Base-by-base conservation (phyloP, 1,140 invertebrate species). In the Himalopsyche phryganea region DNA sequence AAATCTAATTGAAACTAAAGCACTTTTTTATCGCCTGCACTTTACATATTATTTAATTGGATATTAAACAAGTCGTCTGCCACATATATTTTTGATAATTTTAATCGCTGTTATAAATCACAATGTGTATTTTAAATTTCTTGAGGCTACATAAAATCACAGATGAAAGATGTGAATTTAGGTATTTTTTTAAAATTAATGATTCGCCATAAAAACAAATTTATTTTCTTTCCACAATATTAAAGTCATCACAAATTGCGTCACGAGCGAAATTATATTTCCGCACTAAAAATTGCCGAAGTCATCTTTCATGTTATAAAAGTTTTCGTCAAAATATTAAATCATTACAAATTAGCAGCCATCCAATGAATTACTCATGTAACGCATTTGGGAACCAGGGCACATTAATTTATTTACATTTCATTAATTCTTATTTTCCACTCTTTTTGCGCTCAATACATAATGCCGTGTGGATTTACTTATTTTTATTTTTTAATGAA, bases 271-370 rank as follows among this genome's bases (percentile, higher is more conserved):
- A 3, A 28, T 19, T 15, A 17, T 45, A 50, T 40, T 23, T 57
- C 54, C 54, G 54, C 48, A 18, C 40, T 2, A 28, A 44, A 20
- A 44, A 19, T 44, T 32, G 15, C 35, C 9, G 46, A 19, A 28
- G 18, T 23, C 40, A 50, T 57, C 38, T 45, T 19, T 57, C 54
- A 49, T 42, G 15, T 41, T 19, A 41, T 57, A 57, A 57, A 57
- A 32, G 35, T 57, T 47, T 46, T 57, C 54, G 38, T 57, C 41
- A 23, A 28, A 23, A 48, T 50, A 41, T 36, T 57, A 57, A 57
- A 57, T 57, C 54, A 50, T 41, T 17, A 17, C 54, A 49, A 57
- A 57, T 57, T 57, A 57, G 54, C 47, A 38, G 23, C 36, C 44
- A 28, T 28, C 23, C 23, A 5, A 28, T 28, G 23, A 28, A 28